phyloP scores from a whole-genome alignment of 2,113 vertebrate genomes.

The Otus sunia region DNA sequence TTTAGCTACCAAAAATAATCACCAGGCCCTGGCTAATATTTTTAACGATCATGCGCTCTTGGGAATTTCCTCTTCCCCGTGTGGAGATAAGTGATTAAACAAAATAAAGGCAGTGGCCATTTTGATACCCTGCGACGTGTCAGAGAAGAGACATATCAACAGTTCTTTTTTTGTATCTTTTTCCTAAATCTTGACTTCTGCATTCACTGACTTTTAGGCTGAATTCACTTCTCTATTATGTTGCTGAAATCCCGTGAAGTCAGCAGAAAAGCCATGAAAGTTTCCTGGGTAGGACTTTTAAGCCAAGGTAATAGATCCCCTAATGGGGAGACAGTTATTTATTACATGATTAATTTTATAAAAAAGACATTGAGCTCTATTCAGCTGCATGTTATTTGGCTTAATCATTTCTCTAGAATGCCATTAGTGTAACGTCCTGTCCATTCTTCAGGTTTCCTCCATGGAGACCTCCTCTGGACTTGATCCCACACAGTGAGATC shows the following conservation, averaged over 20 bases:
- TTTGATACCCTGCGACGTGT: neutral
- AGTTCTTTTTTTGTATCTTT: slow-evolving; percentile 13
- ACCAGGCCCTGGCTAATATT: neutral
- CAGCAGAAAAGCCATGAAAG: slow-evolving; percentile 41
- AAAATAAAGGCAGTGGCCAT: slow-evolving; percentile 7
- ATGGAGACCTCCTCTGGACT: neutral
- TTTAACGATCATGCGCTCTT: neutral
- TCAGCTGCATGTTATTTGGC: neutral
- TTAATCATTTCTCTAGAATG: neutral
- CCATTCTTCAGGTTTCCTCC: neutral
- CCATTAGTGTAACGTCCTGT: fast-evolving
- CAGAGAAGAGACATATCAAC: neutral
- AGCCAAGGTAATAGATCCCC: neutral
- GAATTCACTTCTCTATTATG: slow-evolving; percentile 22
- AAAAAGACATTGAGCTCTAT: neutral
- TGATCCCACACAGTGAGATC: neutral
- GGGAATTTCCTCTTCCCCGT: slow-evolving; percentile 63
- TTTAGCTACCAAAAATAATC: slow-evolving; percentile 66
- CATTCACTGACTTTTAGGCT: slow-evolving; percentile 9
- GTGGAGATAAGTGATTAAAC: slow-evolving; percentile 43
- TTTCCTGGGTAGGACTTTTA: slow-evolving; percentile 1
- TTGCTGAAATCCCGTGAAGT: neutral
- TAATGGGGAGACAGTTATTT: neutral
- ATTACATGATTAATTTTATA: neutral
- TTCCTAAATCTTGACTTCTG: slow-evolving; percentile 46